These are phyloP conservation scores for Procambarus virginalis DNA, from an alignment of 1,140 invertebrate genomes.

Conservation along the genomic window DNA sequence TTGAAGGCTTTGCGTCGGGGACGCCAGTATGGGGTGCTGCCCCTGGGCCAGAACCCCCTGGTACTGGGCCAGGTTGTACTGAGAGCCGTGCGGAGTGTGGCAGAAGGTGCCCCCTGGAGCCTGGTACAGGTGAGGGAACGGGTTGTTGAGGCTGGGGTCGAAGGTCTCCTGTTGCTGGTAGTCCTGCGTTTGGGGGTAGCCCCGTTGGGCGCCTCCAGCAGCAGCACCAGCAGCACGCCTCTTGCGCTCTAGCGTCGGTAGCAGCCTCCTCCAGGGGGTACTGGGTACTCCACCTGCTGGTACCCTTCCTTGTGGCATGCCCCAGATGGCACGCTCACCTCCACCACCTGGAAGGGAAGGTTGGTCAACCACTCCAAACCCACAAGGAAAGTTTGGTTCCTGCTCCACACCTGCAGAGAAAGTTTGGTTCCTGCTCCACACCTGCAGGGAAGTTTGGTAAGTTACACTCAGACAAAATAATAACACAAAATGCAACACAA, in stretches of 20 bases:
- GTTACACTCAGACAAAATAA: no score
- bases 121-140: constrained; percentile 28
- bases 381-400: no score
- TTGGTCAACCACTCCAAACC: background rate
- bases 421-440: no score
- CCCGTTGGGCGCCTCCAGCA: background rate
- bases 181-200: background rate
- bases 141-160: background rate
- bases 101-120: background rate
- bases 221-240: background rate
- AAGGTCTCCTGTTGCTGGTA: constrained; percentile 3
- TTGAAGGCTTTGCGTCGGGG: constrained; percentile 14
- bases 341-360: background rate
- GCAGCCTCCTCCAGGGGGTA: background rate
- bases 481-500: no score
- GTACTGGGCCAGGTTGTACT: constrained; percentile 24
- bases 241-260: constrained; percentile 1
- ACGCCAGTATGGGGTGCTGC: background rate
- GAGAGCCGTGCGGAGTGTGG: constrained; percentile 28
- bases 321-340: background rate
- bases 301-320: background rate
- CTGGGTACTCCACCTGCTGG: background rate
- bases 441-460: no score
- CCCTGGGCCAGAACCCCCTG: background rate
- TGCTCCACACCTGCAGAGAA: no score